Base-by-base conservation (phyloP, 2,797 vertebrate genomes). In the Anableps anableps region DNA sequence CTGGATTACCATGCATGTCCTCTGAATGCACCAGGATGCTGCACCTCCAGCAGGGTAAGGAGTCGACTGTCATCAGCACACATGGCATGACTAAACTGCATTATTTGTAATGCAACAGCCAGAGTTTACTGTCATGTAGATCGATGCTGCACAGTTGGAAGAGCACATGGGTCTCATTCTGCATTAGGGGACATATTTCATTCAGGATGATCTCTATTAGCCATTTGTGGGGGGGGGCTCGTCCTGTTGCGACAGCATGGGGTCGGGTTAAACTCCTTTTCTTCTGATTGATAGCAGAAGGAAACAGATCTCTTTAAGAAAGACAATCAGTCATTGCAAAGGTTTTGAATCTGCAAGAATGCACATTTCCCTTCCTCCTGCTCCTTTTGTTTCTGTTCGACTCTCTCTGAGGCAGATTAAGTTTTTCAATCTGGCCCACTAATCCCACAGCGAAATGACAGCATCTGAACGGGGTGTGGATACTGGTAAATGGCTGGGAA, bases 11-110 rank as follows among this genome's bases (percentile, higher is more conserved):
- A 92, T 93, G 95, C 26, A 92, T 94, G 92, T 92, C 91, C 85
- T 89, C 88, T 94, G 94, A 94, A 91, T 76, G 87, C 94, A 83
- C 92, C 96, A 96, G 93, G 92, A 97, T 97, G 97, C 90, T 92
- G 88, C 93, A 73, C 85, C 92, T 87, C 87, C 76, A 83, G 88
- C 85, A 85, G 95, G 97, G 97, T 97, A 96, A 97, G 96, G 74
- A 47, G 70, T 16, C 0, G 64, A 47, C 47, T 70, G 55, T 45
- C 70, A 26, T 73, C 78, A 4, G 74, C 78, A 16, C n/a, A 31
- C 26, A 60, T 48, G 70, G 62, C 64, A 55, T 9, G 41, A 45
- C 68, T 29, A 62, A 41, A 17, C n/a, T 3, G 26, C 19, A 0
- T 43, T 66, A 6, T 51, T 8, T 50, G 3, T 31, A 34, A n/a